phyloP scores from a whole-genome alignment of 2,113 vertebrate species.

The Brachyhypopomus occidentalis region DNA sequence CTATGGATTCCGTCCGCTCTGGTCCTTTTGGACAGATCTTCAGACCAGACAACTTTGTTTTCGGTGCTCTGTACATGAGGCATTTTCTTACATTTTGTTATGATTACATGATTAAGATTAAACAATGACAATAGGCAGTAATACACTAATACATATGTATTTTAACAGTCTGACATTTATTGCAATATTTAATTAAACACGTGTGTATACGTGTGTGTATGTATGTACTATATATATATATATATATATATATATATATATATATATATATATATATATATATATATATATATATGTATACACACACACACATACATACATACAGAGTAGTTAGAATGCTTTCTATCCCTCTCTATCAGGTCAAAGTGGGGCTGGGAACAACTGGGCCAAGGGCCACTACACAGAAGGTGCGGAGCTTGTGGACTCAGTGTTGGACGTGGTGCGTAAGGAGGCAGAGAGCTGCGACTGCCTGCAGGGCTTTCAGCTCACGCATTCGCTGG shows the following conservation, averaged over 20 bases:
- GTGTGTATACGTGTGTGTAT: no score
- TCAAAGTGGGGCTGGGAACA: conserved; percentile 92
- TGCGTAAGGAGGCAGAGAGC: conserved; percentile 89
- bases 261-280: no score
- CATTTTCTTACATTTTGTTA: background rate
- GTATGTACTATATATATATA: no score
- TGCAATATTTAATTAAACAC: no score
- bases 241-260: no score
- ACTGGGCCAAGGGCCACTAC: conserved; percentile 93
- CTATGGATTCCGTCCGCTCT: conserved; percentile 76
- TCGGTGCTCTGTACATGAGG: conserved; percentile 58
- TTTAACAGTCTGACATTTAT: no score
- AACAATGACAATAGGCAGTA: no score
- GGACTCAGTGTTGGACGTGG: conserved; percentile 89
- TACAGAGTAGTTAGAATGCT: background rate
- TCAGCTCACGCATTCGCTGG: conserved; percentile 89
- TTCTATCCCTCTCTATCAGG: conserved; percentile 65
- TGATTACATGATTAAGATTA: no score
- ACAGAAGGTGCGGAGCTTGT: conserved; percentile 90
- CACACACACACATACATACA: no score
- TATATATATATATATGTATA: no score
- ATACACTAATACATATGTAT: no score
- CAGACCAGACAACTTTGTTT: conserved; percentile 76
- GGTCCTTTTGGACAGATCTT: conserved; percentile 76
- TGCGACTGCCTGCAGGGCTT: conserved; percentile 92